Evolutionary conservation across 2,888 invertebrate genomes (phyloP).

Genomic region (Pheosia gnoma): DNA sequence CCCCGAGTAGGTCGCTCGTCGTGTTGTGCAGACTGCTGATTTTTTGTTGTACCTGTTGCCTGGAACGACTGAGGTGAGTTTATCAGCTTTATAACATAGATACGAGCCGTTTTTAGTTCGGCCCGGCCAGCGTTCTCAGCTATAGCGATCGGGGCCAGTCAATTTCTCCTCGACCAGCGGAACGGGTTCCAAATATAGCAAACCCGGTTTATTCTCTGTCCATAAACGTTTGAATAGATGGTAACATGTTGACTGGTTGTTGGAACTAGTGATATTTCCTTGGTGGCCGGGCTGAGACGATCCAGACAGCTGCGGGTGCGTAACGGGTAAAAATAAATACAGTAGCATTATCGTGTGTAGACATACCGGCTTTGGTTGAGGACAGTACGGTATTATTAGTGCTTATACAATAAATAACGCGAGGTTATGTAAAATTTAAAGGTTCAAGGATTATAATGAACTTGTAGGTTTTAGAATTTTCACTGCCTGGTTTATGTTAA

Average conservation of each 20-base stretch:
- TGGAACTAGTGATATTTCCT: conserved; percentile 65
- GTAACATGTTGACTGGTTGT: conserved; percentile 45
- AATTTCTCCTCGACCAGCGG: conserved; percentile 60
- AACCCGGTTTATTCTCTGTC: conserved; percentile 52
- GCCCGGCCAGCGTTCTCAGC: conserved; percentile 22
- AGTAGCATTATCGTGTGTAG: conserved; percentile 77
- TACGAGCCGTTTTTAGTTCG: conserved; percentile 29
- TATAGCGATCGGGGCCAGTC: conserved; percentile 55
- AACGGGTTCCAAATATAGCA: conserved; percentile 75
- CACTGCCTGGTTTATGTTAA: too few relatives aligned
- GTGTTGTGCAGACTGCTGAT: conserved; percentile 64
- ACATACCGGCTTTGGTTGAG: conserved; percentile 76
- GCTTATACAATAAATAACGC: conserved; percentile 53
- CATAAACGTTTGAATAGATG: conserved; percentile 41
- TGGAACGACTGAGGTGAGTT: conserved; percentile 68
- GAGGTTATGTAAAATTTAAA: conserved; percentile 39
- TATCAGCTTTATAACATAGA: conserved; percentile 24
- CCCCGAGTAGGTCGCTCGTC: conserved; percentile 68
- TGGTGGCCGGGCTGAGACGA: conserved; percentile 75
- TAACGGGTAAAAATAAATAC: conserved; percentile 84
- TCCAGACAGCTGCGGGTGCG: conserved; percentile 79
- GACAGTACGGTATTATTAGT: conserved; percentile 78
- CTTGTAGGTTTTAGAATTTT: too few relatives aligned
- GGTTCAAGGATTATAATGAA: conserved; percentile 32
- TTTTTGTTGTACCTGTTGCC: conserved; percentile 64